Base-by-base conservation (phyloP, 2,888 invertebrate genomes). In the Coecobrya sp. region DNA sequence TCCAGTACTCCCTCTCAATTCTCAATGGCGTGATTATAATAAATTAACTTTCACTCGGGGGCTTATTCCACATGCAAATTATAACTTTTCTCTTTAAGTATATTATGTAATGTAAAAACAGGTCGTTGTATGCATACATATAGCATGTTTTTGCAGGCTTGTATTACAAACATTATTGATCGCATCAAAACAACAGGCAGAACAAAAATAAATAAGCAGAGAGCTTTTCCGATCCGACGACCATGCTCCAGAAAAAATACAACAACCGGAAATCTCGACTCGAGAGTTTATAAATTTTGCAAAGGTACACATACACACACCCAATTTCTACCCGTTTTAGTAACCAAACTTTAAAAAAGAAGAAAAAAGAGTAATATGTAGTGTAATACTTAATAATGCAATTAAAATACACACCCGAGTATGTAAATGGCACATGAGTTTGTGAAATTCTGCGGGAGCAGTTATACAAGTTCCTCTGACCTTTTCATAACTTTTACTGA, bases 11-110 rank as follows among this genome's bases (percentile, higher is more conserved):
- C 11, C 10, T 49, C 10, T 49, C 13, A 49, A 49, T 49, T 49
- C 25, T 25, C 62, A 62, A 5, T 62, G 62, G 25, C 25, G 62
- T 62, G 62, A 62, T 62, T 62, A 62, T 22, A 62, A 25, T 62
- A 62, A 62, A 62, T 62, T 62, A 25, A 22, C 2, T 62, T 59
- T 59, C 22, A 13, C 49, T 49, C 49, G 49, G 13, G 42, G 49
- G 13, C 10, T 13, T 49, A 13, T 10, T 13, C 10, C 49, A 49
- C 49, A 49, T 10, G 10, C 49, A 49, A 49, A 49, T 13, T 49
- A 49, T 49, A 13, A 49, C 49, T 49, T 49, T 42, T 42, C 42
- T 42, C 42, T 10, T 2, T 36, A 36, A 36, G 36, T 36, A 36
- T 36, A 36, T 36, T 36, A 36, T 4, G 36, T 36, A 36, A 36